Evolutionary conservation across 1,140 invertebrate species (phyloP), one percentile per base, ranked within the genome.

Genomic region (Drosophila sucinea): DNA sequence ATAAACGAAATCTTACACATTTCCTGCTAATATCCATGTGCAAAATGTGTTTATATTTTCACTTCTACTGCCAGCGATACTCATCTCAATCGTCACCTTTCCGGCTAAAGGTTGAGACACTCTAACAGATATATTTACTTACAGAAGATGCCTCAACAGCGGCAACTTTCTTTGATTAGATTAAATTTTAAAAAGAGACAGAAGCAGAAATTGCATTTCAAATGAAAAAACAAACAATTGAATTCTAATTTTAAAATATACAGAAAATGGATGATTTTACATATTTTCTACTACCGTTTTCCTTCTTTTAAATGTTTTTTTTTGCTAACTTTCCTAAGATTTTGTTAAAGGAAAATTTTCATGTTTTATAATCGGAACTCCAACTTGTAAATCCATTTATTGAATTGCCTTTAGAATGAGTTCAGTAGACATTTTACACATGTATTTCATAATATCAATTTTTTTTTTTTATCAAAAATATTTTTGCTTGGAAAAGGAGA

Each of bases 121-220:
- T 23, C 17, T 44, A 70, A 70, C 71, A 58, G 30, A 33, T 68
- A 35, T 40, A n/a, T 70, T 25, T 62, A n/a, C n/a, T 7, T 8
- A 8, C 2, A 60, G 79, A 77, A 78, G 64, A 68, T 75, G 65
- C 65, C 68, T 79, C 70, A 70, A 38, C 41, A 87, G 79, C 82
- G 82, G 82, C 67, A 79, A 79, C 60, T 76, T 63, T 10, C 83
- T 86, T 86, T 86, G 83, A 86, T 86, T 87, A 70, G 67, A 82
- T 87, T 86, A 82, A 73, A 41, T 25, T 32, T 8, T 33, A 64
- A 35, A 29, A 56, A 7, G 33, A 11, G 4, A 10, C 10, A 54
- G 5, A 6, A 40, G 1, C 23, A 27, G n/a, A 56, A 70, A 70
- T 30, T 4, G 8, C 40, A 47, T 60, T 40, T 56, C 1, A 17